Conservation (phyloP, 2,113 vertebrate genomes). For the Cichladusa arquata region DNA sequence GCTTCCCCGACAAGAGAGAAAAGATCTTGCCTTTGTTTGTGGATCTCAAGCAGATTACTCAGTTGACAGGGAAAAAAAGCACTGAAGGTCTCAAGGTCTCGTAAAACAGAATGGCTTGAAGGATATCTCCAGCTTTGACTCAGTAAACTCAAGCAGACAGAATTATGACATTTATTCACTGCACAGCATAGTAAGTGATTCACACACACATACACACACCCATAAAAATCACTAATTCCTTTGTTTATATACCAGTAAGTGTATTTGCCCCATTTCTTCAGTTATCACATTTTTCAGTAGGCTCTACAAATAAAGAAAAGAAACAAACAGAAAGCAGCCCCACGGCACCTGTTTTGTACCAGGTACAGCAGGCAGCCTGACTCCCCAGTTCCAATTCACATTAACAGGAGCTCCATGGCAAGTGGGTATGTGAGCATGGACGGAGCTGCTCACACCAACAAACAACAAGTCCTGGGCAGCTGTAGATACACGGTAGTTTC, state of each 20-base stretch:
- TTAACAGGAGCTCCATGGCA: too few species aligned
- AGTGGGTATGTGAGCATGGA: fast-evolving
- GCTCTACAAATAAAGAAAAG: neutral
- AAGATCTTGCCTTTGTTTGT: neutral
- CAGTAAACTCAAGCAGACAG: neutral
- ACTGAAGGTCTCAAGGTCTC: neutral
- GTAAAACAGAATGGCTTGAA: neutral
- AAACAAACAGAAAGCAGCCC: neutral
- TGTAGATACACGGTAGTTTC: fast-evolving
- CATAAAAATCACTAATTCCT: neutral
- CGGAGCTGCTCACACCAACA: neutral
- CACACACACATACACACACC: fast-evolving
- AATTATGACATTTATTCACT: neutral
- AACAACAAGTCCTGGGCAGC: neutral
- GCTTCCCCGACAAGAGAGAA: neutral
- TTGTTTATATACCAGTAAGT: neutral
- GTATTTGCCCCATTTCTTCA: neutral
- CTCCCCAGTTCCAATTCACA: fast-evolving
- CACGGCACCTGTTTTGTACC: fast-evolving
- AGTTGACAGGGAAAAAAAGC: neutral
- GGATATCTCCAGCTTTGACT: neutral
- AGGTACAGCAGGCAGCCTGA: neutral
- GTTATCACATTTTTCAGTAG: neutral
- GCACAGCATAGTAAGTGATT: neutral
- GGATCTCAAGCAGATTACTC: neutral